Base-by-base conservation (phyloP, 2,888 invertebrate genomes). In the Hedya salicella region DNA sequence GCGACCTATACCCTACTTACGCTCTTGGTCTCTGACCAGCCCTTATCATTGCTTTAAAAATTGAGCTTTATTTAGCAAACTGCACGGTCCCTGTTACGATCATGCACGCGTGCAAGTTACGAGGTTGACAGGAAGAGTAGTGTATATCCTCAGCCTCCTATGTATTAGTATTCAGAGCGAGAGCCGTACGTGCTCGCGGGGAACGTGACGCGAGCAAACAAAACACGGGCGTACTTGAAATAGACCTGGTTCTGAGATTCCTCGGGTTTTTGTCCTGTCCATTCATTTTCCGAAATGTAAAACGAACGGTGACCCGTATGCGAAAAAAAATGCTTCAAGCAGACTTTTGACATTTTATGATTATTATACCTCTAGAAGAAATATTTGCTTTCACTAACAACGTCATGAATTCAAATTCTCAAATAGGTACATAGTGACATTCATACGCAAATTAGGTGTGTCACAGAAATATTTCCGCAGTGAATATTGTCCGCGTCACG, bases 201-300 rank as follows among this genome's bases (percentile, higher is more conserved):
- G 75, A 74, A 79, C 85, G 88, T 86, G 87, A 83, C 74, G 82
- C 77, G 74, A 77, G 75, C 82, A 87, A 88, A 88, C 87, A 88
- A 87, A 87, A 83, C 82, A 82, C 69, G 74, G 73, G 70, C 75
- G 71, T 76, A 70, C 72, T 82, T 77, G 82, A 82, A 83, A 86
- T 83, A 83, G 81, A 78, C 79, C 75, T 73, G 69, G 71, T 74
- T 74, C 65, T 70, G 72, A 66, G 66, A 66, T 66, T 61, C 42
- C 66, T 30, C 32, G 17, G 48, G 30, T 40, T 40, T 54, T 66
- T 66, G 66, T 60, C 39, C 71, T 62, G 56, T 66, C 32, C 63
- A 70, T 73, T 71, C 78, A 79, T 80, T 80, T 76, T 73, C 70
- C 14, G 56, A 67, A 63, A 54, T 62, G 53, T 73, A 70, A 70